phyloP scores from a whole-genome alignment of 2,113 vertebrate genomes.

The Thomomys bottae region DNA sequence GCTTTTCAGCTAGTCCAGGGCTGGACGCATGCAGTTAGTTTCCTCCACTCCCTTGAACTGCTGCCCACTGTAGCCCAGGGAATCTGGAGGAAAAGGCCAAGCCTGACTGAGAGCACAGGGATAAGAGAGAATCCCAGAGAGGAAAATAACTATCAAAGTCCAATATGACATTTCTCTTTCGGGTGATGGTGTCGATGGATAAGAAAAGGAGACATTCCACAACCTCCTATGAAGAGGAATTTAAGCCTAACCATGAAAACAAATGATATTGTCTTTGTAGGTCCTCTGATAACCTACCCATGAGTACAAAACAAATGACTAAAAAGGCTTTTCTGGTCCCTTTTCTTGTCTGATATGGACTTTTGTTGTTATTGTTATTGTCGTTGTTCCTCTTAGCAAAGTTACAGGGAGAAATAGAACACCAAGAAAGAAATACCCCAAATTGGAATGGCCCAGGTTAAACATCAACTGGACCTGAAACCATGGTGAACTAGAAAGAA shows the following conservation, averaged over 20 bases:
- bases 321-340: background rate
- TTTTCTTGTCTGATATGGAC: background rate
- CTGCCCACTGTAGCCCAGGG: background rate
- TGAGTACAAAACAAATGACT: too few species aligned
- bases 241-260: background rate
- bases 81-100: fast-evolving
- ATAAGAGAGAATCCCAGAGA: background rate
- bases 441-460: background rate
- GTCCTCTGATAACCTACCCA: background rate
- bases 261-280: background rate
- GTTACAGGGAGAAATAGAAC: background rate
- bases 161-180: background rate
- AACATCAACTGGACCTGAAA: background rate
- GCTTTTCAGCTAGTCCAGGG: background rate
- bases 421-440: background rate
- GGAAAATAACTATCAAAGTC: background rate
- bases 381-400: background rate
- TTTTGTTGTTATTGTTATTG: background rate
- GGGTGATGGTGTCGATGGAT: background rate
- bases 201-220: background rate
- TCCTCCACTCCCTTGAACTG: background rate
- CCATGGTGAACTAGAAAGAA: background rate
- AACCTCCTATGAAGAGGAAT: background rate
- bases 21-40: fast-evolving
- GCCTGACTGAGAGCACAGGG: fast-evolving